A percentile compares a stretch with the other conserved stretches of the same genome.
These are phyloP conservation scores for Danio choprae DNA, from an alignment of 2,797 vertebrate genomes.

Conservation along the genomic window DNA sequence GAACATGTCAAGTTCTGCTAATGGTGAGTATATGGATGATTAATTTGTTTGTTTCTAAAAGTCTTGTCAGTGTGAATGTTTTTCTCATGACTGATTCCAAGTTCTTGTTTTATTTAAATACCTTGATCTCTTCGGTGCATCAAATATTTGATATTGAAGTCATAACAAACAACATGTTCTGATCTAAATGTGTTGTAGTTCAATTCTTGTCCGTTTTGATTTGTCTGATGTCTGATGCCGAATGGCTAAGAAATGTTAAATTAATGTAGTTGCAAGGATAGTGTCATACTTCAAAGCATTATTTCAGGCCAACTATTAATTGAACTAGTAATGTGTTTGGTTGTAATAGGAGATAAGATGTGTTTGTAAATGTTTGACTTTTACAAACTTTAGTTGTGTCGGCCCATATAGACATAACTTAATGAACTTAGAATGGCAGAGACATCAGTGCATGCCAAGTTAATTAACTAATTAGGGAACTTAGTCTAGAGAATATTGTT, in stretches of 20 bases:
- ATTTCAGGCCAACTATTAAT: not conserved
- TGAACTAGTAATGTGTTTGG: slow-evolving; percentile 5
- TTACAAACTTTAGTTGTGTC: not conserved
- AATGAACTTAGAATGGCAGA: not conserved
- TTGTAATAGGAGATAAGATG: slow-evolving; percentile 13
- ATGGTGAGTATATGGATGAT: slow-evolving; percentile 62
- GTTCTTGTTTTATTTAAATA: not conserved
- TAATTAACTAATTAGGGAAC: not conserved
- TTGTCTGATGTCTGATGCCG: not conserved
- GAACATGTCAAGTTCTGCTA: slow-evolving; percentile 50
- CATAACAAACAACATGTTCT: not conserved
- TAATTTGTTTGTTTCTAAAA: not conserved
- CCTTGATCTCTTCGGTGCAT: not conserved
- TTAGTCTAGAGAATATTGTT: not conserved
- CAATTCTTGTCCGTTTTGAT: not conserved
- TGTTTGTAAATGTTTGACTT: not conserved
- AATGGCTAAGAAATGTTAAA: not conserved
- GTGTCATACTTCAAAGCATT: slow-evolving; percentile 22
- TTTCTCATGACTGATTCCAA: not conserved
- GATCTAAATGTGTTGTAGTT: too few relatives aligned
- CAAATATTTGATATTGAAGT: not conserved
- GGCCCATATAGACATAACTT: not conserved
- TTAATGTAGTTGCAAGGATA: not conserved
- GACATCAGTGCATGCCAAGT: not conserved
- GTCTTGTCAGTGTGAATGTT: not conserved